Evolutionary conservation across 2,113 vertebrate species (phyloP).

Genomic region (Lepus timidus): DNA sequence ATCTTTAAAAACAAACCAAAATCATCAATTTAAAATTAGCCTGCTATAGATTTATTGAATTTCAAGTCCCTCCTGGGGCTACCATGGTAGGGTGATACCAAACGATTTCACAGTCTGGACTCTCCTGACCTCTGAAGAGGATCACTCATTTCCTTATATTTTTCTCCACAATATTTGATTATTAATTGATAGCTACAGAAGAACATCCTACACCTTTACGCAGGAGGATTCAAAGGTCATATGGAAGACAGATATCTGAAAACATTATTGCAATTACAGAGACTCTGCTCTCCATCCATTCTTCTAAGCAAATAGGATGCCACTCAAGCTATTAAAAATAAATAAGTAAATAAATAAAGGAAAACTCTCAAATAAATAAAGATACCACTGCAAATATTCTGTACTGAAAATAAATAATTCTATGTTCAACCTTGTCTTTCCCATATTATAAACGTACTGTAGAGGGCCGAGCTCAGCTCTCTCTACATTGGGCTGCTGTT

Average conservation of each 20-base stretch:
- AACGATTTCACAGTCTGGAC: too few species aligned
- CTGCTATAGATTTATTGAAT: too few species aligned
- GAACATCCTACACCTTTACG: neutral
- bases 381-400: neutral
- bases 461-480: neutral
- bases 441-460: neutral
- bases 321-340: neutral
- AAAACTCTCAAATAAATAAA: neutral
- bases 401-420: neutral
- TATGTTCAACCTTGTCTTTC: neutral
- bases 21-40: too few species aligned
- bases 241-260: neutral
- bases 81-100: too few species aligned
- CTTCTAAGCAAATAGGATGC: neutral
- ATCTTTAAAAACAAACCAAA: too few species aligned
- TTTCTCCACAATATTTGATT: neutral
- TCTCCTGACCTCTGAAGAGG: too few species aligned
- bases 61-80: too few species aligned
- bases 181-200: conserved; percentile 11
- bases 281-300: neutral
- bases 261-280: neutral
- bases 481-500: neutral
- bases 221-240: neutral
- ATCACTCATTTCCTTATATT: neutral
- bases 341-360: too few species aligned